These are phyloP conservation scores for Solenopsis fugax DNA, from an alignment of 1,140 invertebrate genomes.

Conservation along the genomic window DNA sequence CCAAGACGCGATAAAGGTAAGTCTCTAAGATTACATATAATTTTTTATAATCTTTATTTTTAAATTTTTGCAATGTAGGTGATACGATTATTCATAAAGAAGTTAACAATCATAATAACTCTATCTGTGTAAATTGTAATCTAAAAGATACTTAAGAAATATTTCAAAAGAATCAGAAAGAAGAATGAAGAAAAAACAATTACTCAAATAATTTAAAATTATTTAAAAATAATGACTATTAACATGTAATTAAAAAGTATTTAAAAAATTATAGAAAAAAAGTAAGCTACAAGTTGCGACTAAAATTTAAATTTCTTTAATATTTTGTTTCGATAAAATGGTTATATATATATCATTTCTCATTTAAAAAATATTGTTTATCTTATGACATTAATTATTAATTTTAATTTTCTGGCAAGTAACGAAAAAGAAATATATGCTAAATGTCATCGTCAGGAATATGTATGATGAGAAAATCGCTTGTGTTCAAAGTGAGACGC, in stretches of 20 bases:
- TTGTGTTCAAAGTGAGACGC: conserved; percentile 23
- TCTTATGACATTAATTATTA: background rate
- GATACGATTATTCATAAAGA: background rate
- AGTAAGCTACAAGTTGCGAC: background rate
- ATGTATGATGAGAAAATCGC: background rate
- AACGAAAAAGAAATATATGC: background rate
- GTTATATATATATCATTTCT: background rate
- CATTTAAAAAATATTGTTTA: background rate
- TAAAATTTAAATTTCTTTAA: conserved; percentile 4
- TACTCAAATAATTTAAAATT: background rate
- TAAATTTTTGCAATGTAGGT: too few species aligned
- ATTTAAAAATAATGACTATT: background rate
- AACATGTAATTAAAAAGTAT: too few species aligned
- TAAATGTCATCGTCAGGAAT: background rate
- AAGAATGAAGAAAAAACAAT: background rate
- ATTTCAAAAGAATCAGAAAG: background rate
- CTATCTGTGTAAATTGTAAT: background rate
- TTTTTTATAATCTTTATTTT: background rate
- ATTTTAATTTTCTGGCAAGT: background rate
- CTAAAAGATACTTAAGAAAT: background rate
- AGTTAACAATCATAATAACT: background rate
- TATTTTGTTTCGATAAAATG: background rate
- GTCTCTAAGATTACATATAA: background rate
- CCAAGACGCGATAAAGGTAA: conserved; percentile 3
- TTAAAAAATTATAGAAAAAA: background rate